These are phyloP conservation scores for Glareola pratincola DNA, from an alignment of 2,113 vertebrate species.

Conservation along the genomic window DNA sequence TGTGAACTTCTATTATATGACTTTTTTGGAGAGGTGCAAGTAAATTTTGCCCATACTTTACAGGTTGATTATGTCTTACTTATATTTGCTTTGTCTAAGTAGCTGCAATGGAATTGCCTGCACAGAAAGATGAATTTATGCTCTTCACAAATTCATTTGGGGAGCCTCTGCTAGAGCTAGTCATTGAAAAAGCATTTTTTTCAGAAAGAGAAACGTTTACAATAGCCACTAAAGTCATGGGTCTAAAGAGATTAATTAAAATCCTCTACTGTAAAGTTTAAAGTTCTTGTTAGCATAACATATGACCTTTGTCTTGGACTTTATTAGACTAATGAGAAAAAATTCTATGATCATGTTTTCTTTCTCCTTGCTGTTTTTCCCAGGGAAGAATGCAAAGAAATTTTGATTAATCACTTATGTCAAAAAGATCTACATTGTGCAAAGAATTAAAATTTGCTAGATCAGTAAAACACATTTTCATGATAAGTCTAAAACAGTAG, in stretches of 20 bases:
- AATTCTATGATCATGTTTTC: not conserved
- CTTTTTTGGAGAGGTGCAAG: accelerated
- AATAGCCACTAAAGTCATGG: not conserved
- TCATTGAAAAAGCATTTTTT: not conserved
- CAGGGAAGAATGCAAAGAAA: not conserved
- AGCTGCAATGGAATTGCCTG: not conserved
- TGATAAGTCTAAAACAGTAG: not conserved
- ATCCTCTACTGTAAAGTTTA: not conserved
- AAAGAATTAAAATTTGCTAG: not conserved
- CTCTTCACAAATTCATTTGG: not conserved
- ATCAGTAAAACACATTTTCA: not conserved
- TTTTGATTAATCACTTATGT: not conserved
- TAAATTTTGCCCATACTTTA: not conserved
- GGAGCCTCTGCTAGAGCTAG: not conserved
- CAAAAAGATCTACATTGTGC: not conserved
- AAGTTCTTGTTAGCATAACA: not conserved
- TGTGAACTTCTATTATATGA: not conserved
- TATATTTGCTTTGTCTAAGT: not conserved
- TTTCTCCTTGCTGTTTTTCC: not conserved
- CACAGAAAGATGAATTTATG: not conserved
- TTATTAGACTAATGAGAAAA: not conserved
- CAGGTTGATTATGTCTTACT: not conserved
- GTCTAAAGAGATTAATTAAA: not conserved
- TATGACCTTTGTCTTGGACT: not conserved
- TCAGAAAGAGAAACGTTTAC: not conserved